These are phyloP conservation scores for Telmatochromis bifrenatus DNA, from an alignment of 2,113 vertebrate genomes.

Conservation along the genomic window DNA sequence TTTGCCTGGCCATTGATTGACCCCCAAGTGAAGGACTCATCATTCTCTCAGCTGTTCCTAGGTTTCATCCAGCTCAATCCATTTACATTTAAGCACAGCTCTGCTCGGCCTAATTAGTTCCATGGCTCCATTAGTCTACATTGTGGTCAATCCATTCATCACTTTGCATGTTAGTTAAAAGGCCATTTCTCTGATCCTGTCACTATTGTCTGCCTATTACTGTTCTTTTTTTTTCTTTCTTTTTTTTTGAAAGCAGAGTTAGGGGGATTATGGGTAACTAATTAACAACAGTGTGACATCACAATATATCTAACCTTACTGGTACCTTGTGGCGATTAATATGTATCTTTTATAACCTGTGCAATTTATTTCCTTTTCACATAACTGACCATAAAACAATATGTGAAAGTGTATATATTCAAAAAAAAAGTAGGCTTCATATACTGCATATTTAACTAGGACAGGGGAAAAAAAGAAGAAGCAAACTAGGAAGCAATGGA, in stretches of 20 bases:
- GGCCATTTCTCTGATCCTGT: slow-evolving; percentile 59
- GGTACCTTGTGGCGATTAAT: neutral
- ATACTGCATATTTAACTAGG: neutral
- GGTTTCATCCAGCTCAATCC: slow-evolving; percentile 64
- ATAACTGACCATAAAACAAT: neutral
- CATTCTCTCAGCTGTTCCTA: slow-evolving; percentile 63
- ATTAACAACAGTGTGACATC: slow-evolving; percentile 14
- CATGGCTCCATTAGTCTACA: slow-evolving; percentile 74
- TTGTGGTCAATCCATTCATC: slow-evolving; percentile 75
- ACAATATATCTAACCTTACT: neutral
- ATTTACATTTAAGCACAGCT: slow-evolving; percentile 75
- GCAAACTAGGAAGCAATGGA: neutral
- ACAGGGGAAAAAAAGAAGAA: neutral
- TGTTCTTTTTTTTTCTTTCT: neutral
- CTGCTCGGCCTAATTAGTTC: slow-evolving; percentile 73
- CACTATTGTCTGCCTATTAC: slow-evolving; percentile 48
- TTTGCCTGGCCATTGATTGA: slow-evolving; percentile 66
- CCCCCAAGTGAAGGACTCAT: slow-evolving; percentile 58
- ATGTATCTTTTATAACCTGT: neutral
- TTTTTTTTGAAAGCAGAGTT: neutral
- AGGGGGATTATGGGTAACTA: slow-evolving; percentile 35
- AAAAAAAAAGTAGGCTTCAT: neutral
- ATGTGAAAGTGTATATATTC: neutral
- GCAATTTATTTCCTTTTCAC: neutral
- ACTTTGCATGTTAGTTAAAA: slow-evolving; percentile 69